Evolutionary conservation across 2,888 invertebrate genomes (phyloP).

Genomic region (Eledone cirrhosa): DNA sequence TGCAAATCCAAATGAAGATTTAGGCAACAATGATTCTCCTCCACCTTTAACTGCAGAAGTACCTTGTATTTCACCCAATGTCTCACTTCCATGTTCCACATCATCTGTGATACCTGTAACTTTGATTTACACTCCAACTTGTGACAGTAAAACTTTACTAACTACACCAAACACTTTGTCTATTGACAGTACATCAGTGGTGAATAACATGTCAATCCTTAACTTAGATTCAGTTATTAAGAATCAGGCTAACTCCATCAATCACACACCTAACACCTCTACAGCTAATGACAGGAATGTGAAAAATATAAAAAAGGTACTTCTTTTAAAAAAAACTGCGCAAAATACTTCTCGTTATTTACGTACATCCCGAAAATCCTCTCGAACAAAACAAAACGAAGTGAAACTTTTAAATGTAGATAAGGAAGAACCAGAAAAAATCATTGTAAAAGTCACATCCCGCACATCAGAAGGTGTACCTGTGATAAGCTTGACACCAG

Average conservation of each 20-base stretch:
- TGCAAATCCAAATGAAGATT: background rate
- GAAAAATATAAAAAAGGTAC: background rate
- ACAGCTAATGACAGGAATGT: background rate
- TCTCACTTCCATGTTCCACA: background rate
- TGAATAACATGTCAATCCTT: background rate
- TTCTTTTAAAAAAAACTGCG: background rate
- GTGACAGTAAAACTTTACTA: background rate
- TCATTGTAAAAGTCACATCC: constrained; percentile 18
- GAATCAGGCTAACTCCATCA: background rate
- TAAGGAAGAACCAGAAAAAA: constrained; percentile 15
- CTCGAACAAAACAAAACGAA: background rate
- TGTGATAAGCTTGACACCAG: constrained; percentile 21
- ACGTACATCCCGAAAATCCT: background rate
- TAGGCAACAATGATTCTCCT: background rate
- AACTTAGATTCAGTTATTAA: constrained; percentile 17
- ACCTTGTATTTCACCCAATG: background rate
- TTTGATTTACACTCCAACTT: background rate
- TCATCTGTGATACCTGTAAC: constrained; percentile 3
- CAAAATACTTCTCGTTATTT: background rate
- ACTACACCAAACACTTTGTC: background rate
- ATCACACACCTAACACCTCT: background rate
- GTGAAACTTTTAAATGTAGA: background rate
- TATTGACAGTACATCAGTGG: background rate
- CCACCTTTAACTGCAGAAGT: background rate
- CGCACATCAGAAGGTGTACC: constrained; percentile 22